Base-by-base conservation (phyloP, 2,888 invertebrate genomes). In the Drosophila glabriapex region DNA sequence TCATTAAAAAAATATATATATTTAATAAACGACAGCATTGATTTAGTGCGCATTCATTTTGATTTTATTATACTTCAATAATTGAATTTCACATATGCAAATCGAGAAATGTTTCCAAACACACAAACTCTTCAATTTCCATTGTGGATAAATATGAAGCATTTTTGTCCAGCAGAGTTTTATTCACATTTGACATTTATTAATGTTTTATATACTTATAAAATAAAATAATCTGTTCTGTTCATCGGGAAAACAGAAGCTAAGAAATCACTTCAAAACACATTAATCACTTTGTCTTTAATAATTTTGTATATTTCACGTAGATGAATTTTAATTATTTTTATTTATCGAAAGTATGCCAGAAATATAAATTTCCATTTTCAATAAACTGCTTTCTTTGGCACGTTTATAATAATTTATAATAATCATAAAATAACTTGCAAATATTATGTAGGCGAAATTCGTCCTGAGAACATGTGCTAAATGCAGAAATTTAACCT, bases 21-120 rank as follows among this genome's bases (percentile, higher is more conserved):
- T 83, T 80, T 74, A 74, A 91, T 89, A 87, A 80, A 89, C 71
- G 78, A 74, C 82, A 73, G 54, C 60, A 78, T 78, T 91, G 90
- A 89, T 91, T 87, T 90, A 90, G 59, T 75, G 78, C 41, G 58
- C 65, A 68, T 63, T 68, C 56, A 79, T 73, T 79, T 4, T 82
- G 68, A 82, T 80, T 80, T 80, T 68, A 79, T 75, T 75, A 54
- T 61, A 41, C 46, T 25, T 4, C 68, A 69, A 67, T 73, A 79
- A 79, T 82, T 73, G 82, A 63, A 67, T 82, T 62, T 73, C 66
- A 39, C 61, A 58, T 22, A 50, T 41, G 55, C 61, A 53, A 60
- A 62, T 28, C 12, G 16, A 22, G 14, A 9, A 25, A 16, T 28
- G 55, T 68, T 81, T 53, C 50, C 28, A 6, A 37, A 33, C 49